Evolutionary conservation across 1,140 invertebrate genomes (phyloP), one percentile per base, ranked within the genome.

Genomic region (Drosophila arawakana): DNA sequence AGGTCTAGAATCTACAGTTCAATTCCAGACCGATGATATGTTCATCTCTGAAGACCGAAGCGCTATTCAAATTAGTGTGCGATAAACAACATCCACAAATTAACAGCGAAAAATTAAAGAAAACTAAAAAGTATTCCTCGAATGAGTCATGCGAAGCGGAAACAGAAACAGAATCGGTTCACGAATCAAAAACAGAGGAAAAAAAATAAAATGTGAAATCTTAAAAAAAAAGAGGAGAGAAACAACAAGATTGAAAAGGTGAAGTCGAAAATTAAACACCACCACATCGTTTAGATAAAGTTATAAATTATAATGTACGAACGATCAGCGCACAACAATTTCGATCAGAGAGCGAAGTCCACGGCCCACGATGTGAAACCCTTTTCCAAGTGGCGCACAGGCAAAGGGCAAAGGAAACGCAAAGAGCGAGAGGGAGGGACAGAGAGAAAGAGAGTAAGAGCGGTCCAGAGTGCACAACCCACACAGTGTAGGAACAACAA

Each of bases 221-320:
- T 13, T 43, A 54, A 62, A 82, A 78, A 78, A 57, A 58, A 50
- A 39, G 68, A 75, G 7, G 10, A 46, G 68, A 84, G 75, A 57
- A 75, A 78, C 60, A 68, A 65, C 60, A 66, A 88, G 79, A 85
- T 88, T 77, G 85, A 80, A 88, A 88, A 88, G 84, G 84, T 89
- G 85, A 89, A 82, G 85, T 90, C 84, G 84, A 89, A 89, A 89
- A 89, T 89, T 89, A 89, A 89, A 89, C 84, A 89, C 84, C 84
- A 88, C 77, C 84, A 90, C 85, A 89, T 89, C 84, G 84, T 89
- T 89, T 89, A 89, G 84, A 89, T 89, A 89, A 89, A 89, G 84
- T 89, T 89, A 89, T 89, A 89, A 89, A 89, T 89, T 89, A 89
- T 89, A 89, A 89, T 84, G 85, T 84, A 81, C 83, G 73, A 80